These are phyloP conservation scores for Conus canariensis DNA, from an alignment of 2,888 invertebrate genomes.

Conservation along the genomic window DNA sequence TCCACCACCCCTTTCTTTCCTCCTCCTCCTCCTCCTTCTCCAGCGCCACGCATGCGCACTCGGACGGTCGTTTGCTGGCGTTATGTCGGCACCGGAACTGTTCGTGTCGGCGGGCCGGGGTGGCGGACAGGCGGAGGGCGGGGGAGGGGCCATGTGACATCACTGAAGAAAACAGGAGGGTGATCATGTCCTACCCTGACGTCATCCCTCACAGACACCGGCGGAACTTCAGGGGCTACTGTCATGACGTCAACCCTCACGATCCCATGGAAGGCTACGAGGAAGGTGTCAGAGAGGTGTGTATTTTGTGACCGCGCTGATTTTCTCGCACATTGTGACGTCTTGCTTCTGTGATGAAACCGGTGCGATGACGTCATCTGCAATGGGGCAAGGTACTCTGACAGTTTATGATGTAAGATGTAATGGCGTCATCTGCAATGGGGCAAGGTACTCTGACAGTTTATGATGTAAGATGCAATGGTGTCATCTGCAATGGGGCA, in stretches of 20 bases:
- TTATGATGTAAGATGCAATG: not conserved
- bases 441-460: no score
- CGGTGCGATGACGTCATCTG: not conserved
- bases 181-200: slow-evolving; percentile 46
- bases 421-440: no score
- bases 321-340: not conserved
- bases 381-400: no score
- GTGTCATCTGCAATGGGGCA: no score
- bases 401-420: no score
- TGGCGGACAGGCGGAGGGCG: not conserved
- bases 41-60: slow-evolving; percentile 54
- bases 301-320: not conserved
- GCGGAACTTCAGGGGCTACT: slow-evolving; percentile 19
- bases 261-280: not conserved
- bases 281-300: not conserved
- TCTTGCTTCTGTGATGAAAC: not conserved
- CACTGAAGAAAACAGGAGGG: not conserved
- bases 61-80: slow-evolving; percentile 53
- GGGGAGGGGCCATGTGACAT: not conserved
- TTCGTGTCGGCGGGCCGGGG: slow-evolving; percentile 44
- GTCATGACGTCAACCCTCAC: not conserved
- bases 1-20: slow-evolving; percentile 14
- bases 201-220: not conserved
- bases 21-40: slow-evolving; percentile 40
- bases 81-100: slow-evolving; percentile 56